phyloP scores from a whole-genome alignment of 2,797 vertebrate genomes.

The Lophius americanus region DNA sequence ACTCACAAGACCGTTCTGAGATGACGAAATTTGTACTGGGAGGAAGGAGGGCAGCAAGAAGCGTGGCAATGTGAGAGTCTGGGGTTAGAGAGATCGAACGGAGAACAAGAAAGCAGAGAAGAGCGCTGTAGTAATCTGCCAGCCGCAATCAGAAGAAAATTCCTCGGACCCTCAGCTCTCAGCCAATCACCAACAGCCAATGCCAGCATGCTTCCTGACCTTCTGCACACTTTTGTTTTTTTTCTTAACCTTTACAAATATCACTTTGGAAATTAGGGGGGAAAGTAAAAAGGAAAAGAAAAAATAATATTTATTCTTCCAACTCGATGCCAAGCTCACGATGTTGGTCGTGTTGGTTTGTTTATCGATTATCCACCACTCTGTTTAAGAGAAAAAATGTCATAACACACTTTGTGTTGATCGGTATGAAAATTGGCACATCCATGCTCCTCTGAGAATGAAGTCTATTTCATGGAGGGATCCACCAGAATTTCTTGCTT shows the following conservation, averaged over 20 bases:
- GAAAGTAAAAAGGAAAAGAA: too few species aligned
- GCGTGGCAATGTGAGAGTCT: conserved; percentile 54
- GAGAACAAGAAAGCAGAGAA: conserved; percentile 59
- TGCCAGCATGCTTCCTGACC: conserved; percentile 88
- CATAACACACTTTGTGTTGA: background rate
- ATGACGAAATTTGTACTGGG: conserved; percentile 60
- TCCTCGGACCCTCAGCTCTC: conserved; percentile 83
- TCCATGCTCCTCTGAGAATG: background rate
- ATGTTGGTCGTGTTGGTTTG: too few species aligned
- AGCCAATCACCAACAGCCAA: conserved; percentile 92
- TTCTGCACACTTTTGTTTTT: conserved; percentile 49
- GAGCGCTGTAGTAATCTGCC: conserved; percentile 57
- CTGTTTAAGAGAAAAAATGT: background rate
- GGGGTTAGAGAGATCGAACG: conserved; percentile 62
- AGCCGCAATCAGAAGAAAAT: conserved; percentile 60
- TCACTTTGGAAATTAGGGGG: background rate
- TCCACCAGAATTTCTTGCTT: background rate
- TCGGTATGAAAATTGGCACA: background rate
- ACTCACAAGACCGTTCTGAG: conserved; percentile 57
- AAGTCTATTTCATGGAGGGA: background rate
- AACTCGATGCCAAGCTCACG: background rate
- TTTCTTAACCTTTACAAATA: conserved; percentile 50
- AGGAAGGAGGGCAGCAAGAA: conserved; percentile 62
- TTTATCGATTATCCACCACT: background rate
- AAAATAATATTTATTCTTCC: too few species aligned